These are phyloP conservation scores for Corvus moneduloides DNA, from an alignment of 2,113 vertebrate genomes.

Conservation along the genomic window DNA sequence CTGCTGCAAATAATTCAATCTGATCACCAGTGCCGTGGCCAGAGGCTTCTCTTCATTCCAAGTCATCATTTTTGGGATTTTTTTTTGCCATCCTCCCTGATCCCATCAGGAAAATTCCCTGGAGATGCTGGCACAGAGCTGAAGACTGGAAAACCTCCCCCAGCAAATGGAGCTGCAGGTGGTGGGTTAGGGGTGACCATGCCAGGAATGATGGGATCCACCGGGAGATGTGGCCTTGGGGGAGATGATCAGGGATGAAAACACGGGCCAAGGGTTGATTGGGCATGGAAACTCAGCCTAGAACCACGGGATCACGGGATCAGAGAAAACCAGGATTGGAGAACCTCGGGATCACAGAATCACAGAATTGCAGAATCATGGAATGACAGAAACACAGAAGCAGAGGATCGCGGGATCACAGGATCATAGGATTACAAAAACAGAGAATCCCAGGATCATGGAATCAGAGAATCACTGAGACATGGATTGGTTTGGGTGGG, in stretches of 20 bases:
- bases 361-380: fast-evolving
- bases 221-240: background rate
- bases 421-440: background rate
- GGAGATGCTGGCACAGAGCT: background rate
- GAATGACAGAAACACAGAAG: background rate
- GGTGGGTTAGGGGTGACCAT: background rate
- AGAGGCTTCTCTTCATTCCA: background rate
- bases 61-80: background rate
- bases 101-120: background rate
- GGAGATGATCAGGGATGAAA: background rate
- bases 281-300: background rate
- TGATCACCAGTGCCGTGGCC: fast-evolving
- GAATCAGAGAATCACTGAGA: no score
- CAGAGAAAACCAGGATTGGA: background rate
- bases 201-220: background rate
- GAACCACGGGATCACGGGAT: fast-evolving
- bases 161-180: background rate
- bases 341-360: background rate
- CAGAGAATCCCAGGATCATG: fast-evolving
- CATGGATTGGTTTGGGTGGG: background rate
- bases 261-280: background rate
- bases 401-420: background rate
- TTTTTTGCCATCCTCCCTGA: background rate
- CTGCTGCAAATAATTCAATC: no score
- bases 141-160: background rate